Evolutionary conservation across 2,888 invertebrate genomes (phyloP).

Genomic region (Cataglyphis rosenhaueri): DNA sequence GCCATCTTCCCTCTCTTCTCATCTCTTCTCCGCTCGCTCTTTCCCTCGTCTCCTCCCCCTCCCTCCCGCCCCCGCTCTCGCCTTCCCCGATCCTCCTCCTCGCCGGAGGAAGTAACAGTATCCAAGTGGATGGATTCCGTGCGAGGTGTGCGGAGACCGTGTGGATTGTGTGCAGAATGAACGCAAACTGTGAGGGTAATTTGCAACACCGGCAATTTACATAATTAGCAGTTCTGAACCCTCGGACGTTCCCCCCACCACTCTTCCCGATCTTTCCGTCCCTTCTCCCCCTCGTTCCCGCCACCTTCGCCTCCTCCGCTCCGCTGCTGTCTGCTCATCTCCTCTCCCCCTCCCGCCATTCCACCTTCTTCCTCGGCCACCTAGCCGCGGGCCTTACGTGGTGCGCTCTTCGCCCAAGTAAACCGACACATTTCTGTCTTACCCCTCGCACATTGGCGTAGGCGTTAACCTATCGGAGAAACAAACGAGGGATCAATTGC

Average conservation of each 20-base stretch:
- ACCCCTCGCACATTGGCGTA: constrained; percentile 54
- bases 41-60: background rate
- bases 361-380: constrained; percentile 50
- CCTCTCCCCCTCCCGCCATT: constrained; percentile 40
- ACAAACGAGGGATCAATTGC: constrained; percentile 51
- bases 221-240: constrained; percentile 85
- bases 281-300: constrained; percentile 40
- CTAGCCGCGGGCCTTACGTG: constrained; percentile 60
- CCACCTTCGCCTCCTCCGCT: constrained; percentile 47
- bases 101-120: constrained; percentile 80
- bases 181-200: constrained; percentile 86
- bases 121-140: constrained; percentile 81
- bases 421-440: constrained; percentile 54
- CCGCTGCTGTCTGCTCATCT: constrained; percentile 51
- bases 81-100: background rate
- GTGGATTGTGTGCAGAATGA: constrained; percentile 85
- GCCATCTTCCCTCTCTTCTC: constrained; percentile 46
- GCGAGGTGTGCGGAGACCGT: constrained; percentile 80
- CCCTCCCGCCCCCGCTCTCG: background rate
- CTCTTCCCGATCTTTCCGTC: constrained; percentile 50
- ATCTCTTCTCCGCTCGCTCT: background rate
- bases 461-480: constrained; percentile 43
- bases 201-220: constrained; percentile 86
- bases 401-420: constrained; percentile 58
- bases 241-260: constrained; percentile 77